Conservation (phyloP, 2,113 vertebrate genomes). For the Natator depressus region DNA sequence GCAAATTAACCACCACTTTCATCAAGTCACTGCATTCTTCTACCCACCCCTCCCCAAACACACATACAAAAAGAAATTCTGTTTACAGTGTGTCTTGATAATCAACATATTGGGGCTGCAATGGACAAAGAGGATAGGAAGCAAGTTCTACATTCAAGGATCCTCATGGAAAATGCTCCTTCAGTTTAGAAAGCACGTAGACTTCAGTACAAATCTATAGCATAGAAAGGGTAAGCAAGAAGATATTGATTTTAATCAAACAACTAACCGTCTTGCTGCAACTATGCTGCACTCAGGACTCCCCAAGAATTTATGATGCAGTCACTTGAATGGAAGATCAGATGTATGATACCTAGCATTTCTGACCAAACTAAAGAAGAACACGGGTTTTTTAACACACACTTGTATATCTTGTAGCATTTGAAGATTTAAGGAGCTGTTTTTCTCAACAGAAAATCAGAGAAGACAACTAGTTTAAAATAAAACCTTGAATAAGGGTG, state of each 20-base stretch:
- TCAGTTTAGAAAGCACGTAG: not conserved
- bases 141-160: not conserved
- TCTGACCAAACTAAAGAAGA: not conserved
- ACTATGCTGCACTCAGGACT: not conserved
- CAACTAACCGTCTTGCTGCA: not conserved
- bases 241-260: not conserved
- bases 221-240: not conserved
- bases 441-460: not conserved
- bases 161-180: not conserved
- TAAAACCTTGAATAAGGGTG: not conserved
- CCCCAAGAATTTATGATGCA: not conserved
- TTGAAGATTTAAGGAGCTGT: not conserved
- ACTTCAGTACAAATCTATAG: not conserved
- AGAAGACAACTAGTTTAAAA: not conserved
- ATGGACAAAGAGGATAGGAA: not conserved
- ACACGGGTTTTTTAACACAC: not conserved
- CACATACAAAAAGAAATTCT: not conserved
- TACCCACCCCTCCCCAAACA: fast-evolving
- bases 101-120: not conserved
- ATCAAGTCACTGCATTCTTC: not conserved
- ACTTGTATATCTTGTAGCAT: not conserved
- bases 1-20: not conserved
- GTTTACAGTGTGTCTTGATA: not conserved
- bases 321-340: not conserved
- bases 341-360: not conserved